Evolutionary conservation across 1,140 invertebrate genomes (phyloP).

Genomic region (Zophobas atratus): DNA sequence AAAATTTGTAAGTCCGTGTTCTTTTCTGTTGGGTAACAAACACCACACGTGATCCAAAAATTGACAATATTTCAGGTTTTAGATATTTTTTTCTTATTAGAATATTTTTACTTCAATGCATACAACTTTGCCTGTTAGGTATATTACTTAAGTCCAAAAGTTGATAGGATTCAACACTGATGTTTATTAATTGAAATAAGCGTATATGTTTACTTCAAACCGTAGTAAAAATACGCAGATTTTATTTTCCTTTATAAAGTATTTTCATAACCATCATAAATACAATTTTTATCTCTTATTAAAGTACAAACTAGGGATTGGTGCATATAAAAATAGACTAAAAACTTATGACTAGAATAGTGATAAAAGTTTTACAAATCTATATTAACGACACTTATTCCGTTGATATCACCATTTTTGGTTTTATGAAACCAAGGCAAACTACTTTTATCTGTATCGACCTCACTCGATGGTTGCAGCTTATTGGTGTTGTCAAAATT

Average conservation of each 20-base stretch:
- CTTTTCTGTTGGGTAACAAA: too few relatives aligned
- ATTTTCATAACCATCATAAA: not conserved
- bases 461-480: conserved; percentile 15
- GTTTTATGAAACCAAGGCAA: conserved; percentile 50
- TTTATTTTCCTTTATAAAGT: not conserved
- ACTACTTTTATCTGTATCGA: conserved; percentile 48
- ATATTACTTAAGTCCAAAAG: too few relatives aligned
- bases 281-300: conserved; percentile 30
- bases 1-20: too few relatives aligned
- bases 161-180: too few relatives aligned
- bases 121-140: too few relatives aligned
- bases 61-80: too few relatives aligned
- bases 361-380: conserved; percentile 36
- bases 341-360: conserved; percentile 27
- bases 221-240: too few relatives aligned
- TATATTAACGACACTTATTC: conserved; percentile 58
- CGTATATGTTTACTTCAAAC: too few relatives aligned
- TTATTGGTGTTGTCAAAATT: conserved; percentile 23
- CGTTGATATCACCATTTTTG: conserved; percentile 49
- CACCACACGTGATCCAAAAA: too few relatives aligned
- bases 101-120: too few relatives aligned
- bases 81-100: too few relatives aligned
- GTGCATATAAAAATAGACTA: conserved; percentile 41
- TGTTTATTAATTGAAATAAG: too few relatives aligned
- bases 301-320: conserved; percentile 17